phyloP scores from a whole-genome alignment of 2,888 invertebrate genomes.

The Trisateles emortualis region DNA sequence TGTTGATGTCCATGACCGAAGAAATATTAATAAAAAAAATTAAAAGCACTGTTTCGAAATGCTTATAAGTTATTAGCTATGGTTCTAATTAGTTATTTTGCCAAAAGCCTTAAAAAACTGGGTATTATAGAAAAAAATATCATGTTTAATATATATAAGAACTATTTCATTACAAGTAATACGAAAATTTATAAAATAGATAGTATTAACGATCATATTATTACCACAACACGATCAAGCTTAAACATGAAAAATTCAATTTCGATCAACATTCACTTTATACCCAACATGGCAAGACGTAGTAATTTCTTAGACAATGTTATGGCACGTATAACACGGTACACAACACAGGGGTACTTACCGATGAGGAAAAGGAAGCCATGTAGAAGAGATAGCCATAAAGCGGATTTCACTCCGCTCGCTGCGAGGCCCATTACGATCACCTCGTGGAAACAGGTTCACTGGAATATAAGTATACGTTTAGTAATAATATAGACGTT shows the following conservation, averaged over 20 bases:
- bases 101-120: too few species aligned
- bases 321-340: conserved; percentile 16
- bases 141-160: too few species aligned
- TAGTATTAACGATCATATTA: too few species aligned
- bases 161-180: too few species aligned
- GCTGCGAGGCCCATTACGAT: conserved; percentile 69
- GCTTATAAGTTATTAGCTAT: too few species aligned
- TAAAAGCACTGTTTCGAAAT: too few species aligned
- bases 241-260: neutral
- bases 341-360: conserved; percentile 54
- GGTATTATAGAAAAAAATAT: too few species aligned
- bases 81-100: too few species aligned
- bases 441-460: conserved; percentile 50
- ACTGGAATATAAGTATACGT: conserved; percentile 62
- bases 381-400: conserved; percentile 79
- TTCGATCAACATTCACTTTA: neutral
- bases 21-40: too few species aligned
- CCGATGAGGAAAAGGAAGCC: conserved; percentile 79
- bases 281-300: conserved; percentile 1
- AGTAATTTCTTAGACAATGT: conserved; percentile 26
- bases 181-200: too few species aligned
- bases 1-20: too few species aligned
- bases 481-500: conserved; percentile 35
- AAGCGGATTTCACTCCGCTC: conserved; percentile 65
- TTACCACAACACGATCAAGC: neutral